These are phyloP conservation scores for Drosophila lini DNA, from an alignment of 1,140 invertebrate genomes.

Conservation along the genomic window DNA sequence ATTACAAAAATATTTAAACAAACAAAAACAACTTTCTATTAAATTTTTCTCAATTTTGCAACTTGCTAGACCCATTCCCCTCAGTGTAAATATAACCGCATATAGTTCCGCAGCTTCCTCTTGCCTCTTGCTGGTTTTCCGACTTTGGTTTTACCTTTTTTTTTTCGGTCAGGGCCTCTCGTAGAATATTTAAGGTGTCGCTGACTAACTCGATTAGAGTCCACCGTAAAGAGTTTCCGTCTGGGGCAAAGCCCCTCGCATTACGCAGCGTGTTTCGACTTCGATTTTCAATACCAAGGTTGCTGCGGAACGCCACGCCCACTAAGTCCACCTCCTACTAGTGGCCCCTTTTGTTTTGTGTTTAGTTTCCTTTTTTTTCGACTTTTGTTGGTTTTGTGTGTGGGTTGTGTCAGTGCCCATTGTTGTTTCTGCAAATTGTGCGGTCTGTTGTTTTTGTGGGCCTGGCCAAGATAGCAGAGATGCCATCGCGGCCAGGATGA, in stretches of 20 bases:
- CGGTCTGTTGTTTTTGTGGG: constrained; percentile 72
- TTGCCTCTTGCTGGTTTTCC: constrained; percentile 43
- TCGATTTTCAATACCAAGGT: constrained; percentile 57
- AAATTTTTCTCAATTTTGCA: neutral
- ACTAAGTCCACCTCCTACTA: neutral
- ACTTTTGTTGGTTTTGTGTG: constrained; percentile 46
- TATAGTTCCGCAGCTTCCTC: constrained; percentile 44
- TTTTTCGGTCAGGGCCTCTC: constrained; percentile 28
- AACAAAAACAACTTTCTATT: neutral
- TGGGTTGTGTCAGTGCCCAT: constrained; percentile 43
- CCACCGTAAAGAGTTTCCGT: constrained; percentile 26
- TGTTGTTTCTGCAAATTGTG: constrained; percentile 81
- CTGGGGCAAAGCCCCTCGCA: constrained; percentile 35
- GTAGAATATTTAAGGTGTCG: constrained; percentile 72
- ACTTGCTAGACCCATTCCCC: neutral
- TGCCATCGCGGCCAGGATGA: neutral
- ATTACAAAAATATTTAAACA: too few species aligned
- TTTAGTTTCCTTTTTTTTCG: constrained; percentile 21
- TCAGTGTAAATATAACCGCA: constrained; percentile 41
- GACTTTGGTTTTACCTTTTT: constrained; percentile 39
- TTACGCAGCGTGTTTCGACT: constrained; percentile 36
- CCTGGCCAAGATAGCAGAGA: constrained; percentile 35
- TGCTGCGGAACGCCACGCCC: constrained; percentile 33
- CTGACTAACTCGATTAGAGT: constrained; percentile 75
- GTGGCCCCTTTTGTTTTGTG: constrained; percentile 24